A percentile compares a stretch with the other conserved stretches of the same genome.
Conservation (phyloP, 2,113 vertebrate genomes). For the Pao palembangensis region DNA sequence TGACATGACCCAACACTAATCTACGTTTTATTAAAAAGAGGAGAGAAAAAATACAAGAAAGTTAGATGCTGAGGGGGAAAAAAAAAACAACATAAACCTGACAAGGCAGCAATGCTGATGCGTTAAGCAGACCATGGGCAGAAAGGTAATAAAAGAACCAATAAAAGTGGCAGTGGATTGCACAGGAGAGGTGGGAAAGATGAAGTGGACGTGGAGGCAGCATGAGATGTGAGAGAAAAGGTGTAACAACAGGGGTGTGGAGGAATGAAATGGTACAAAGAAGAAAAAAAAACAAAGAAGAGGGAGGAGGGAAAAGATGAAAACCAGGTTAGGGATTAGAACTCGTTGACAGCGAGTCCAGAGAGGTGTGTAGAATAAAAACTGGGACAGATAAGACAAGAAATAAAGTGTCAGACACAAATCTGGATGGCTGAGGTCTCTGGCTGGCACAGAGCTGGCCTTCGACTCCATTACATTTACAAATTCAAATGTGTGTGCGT, state of each 20-base stretch:
- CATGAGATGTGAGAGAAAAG: constrained; percentile 17
- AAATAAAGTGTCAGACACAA: constrained; percentile 2
- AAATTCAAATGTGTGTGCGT: not conserved
- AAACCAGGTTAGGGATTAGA: constrained; percentile 14
- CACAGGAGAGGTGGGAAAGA: constrained; percentile 16
- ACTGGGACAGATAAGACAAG: constrained; percentile 6
- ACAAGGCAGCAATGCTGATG: constrained; percentile 5
- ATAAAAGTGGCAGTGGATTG: constrained; percentile 23
- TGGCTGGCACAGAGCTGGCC: constrained; percentile 3
- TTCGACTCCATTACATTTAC: constrained; percentile 7
- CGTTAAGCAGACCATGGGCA: constrained; percentile 6
- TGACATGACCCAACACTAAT: too few species aligned
- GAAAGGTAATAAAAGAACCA: constrained; percentile 26
- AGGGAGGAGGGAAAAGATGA: constrained; percentile 9
- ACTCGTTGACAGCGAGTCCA: constrained; percentile 29
- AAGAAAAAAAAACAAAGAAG: constrained; percentile 16
- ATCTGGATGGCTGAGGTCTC: too few species aligned
- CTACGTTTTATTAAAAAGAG: not conserved
- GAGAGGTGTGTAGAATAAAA: constrained; percentile 28
- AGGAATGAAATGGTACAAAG: constrained; percentile 5
- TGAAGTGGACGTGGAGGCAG: constrained; percentile 3
- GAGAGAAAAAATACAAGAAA: not conserved
- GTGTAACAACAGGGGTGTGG: constrained; percentile 7
- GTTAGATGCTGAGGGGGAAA: not conserved
- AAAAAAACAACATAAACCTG: constrained; percentile 1